Conservation (phyloP, 2,888 invertebrate genomes). For the Drosophila paranaensis region DNA sequence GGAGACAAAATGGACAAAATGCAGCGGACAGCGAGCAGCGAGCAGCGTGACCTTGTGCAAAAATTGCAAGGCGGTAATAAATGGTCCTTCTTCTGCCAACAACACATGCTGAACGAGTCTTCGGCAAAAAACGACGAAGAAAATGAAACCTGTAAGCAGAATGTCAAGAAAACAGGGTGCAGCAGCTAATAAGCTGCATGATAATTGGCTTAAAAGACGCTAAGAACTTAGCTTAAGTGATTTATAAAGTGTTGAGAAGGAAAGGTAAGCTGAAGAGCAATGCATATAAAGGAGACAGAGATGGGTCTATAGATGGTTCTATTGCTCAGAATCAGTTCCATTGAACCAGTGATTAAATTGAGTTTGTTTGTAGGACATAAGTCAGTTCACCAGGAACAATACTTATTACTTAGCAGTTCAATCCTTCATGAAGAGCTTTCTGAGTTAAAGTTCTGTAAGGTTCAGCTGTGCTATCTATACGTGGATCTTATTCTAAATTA, state of each 20-base stretch:
- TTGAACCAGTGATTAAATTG: not conserved
- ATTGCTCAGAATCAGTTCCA: no score
- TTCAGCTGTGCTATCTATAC: no score
- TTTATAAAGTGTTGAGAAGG: not conserved
- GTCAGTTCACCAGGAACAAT: no score
- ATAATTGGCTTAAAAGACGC: not conserved
- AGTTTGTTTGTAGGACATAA: no score
- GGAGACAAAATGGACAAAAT: constrained; percentile 33
- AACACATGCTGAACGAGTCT: constrained; percentile 44
- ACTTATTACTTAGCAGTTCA: no score
- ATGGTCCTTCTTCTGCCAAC: constrained; percentile 55
- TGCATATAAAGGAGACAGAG: not conserved
- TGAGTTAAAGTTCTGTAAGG: no score
- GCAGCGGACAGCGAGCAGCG: constrained; percentile 16
- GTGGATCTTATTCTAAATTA: no score
- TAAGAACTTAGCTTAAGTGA: not conserved
- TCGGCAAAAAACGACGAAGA: constrained; percentile 9
- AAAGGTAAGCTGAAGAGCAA: no score
- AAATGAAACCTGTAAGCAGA: constrained; percentile 1
- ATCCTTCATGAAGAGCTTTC: no score
- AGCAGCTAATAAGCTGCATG: not conserved
- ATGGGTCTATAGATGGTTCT: no score
- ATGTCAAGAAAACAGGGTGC: constrained; percentile 8
- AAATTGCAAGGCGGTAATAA: constrained; percentile 42
- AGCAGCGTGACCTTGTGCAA: constrained; percentile 52